Evolutionary conservation across 2,888 invertebrate species (phyloP).

Genomic region (Criorhina ranunculi): DNA sequence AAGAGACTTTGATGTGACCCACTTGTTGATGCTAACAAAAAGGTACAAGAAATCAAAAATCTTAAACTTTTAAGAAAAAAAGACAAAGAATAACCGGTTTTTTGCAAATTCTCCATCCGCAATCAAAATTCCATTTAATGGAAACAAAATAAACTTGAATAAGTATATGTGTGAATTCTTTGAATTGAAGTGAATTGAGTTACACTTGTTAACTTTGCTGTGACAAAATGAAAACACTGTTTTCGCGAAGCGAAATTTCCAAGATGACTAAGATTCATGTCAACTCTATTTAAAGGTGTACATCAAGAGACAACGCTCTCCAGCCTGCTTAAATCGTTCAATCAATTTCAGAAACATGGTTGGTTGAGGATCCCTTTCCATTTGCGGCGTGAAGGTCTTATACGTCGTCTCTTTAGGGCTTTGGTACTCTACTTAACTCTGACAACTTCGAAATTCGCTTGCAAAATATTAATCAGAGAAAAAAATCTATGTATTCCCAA

Average conservation of each 20-base stretch:
- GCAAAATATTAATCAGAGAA: slow-evolving; percentile 36
- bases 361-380: too few relatives aligned
- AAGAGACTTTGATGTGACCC: background rate
- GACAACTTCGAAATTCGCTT: slow-evolving; percentile 49
- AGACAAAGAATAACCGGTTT: background rate
- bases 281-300: too few relatives aligned
- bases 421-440: too few relatives aligned
- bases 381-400: too few relatives aligned
- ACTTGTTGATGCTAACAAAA: background rate
- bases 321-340: too few relatives aligned
- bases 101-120: background rate
- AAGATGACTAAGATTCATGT: too few relatives aligned
- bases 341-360: too few relatives aligned
- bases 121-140: background rate
- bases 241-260: background rate
- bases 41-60: background rate
- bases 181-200: background rate
- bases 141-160: background rate
- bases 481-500: slow-evolving; percentile 9
- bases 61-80: background rate
- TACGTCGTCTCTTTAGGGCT: too few relatives aligned
- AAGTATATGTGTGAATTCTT: background rate
- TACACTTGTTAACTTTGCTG: background rate
- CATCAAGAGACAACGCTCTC: too few relatives aligned
- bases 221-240: background rate